Percentiles rank a stretch among this genome's conserved stretches.
These are phyloP conservation scores for Coryphaenoides rupestris DNA, from an alignment of 2,113 vertebrate species.

Conservation along the genomic window DNA sequence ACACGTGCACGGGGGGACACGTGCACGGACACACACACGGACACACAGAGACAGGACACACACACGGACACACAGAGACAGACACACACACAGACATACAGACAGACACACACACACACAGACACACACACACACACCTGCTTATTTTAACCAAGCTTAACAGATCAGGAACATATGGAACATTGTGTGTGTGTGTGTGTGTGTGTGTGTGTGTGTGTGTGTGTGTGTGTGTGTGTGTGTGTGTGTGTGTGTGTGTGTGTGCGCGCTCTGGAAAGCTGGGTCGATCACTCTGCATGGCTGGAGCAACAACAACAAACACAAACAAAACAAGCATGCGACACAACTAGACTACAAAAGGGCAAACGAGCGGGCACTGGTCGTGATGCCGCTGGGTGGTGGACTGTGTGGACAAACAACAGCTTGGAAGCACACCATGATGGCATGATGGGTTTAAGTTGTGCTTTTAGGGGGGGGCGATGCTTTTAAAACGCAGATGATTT, in stretches of 20 bases:
- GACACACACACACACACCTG: slow-evolving; percentile 8
- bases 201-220: neutral
- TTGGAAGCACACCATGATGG: too few species aligned
- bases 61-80: slow-evolving; percentile 4
- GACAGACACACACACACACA: slow-evolving; percentile 7
- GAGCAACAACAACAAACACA: too few species aligned
- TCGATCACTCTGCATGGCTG: too few species aligned
- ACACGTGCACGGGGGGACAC: too few species aligned
- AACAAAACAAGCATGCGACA: slow-evolving; percentile 60
- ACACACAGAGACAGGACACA: slow-evolving; percentile 21
- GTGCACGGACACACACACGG: slow-evolving; percentile 29
- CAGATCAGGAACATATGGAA: slow-evolving; percentile 35
- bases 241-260: neutral
- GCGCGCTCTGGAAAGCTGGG: slow-evolving; percentile 59
- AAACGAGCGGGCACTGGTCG: slow-evolving; percentile 50
- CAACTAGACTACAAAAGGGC: slow-evolving; percentile 40
- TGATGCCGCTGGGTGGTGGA: slow-evolving; percentile 39
- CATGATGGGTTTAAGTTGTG: too few species aligned
- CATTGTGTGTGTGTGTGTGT: neutral
- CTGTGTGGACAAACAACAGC: slow-evolving; percentile 16
- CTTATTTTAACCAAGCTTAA: slow-evolving; percentile 46
- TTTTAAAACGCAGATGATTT: too few species aligned
- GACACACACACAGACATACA: neutral
- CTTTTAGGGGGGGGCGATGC: too few species aligned
- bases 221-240: neutral